Evolutionary conservation across 2,113 vertebrate genomes (phyloP).

Genomic region (Oncorhynchus clarkii): DNA sequence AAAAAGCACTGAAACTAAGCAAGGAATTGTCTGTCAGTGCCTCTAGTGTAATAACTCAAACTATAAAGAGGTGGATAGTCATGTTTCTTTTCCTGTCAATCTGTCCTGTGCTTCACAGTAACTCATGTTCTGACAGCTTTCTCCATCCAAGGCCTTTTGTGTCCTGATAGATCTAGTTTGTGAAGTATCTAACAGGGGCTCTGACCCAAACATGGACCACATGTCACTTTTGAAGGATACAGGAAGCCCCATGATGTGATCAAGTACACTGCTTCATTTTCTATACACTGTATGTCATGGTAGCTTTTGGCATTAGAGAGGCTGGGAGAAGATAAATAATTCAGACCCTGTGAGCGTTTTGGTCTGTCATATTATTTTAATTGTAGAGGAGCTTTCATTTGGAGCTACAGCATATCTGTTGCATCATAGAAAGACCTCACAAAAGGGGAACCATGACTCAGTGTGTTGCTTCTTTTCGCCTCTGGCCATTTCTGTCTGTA

Average conservation of each 20-base stretch:
- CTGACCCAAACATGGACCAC: constrained; percentile 6
- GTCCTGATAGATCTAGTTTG: constrained; percentile 24
- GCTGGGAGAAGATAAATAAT: constrained; percentile 28
- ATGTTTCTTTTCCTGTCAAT: constrained; percentile 24
- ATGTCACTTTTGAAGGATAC: constrained; percentile 14
- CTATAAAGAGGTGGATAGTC: constrained; percentile 10
- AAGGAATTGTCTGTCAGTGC: constrained; percentile 3
- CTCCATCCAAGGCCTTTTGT: constrained; percentile 29
- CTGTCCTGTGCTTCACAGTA: constrained; percentile 31
- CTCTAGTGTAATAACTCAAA: constrained; percentile 3
- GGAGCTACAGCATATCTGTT: constrained; percentile 36
- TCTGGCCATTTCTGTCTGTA: constrained; percentile 63
- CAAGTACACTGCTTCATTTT: not conserved
- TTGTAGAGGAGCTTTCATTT: constrained; percentile 49
- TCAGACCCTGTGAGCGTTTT: constrained; percentile 13
- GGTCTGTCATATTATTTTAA: constrained; percentile 37
- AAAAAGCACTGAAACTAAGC: not conserved
- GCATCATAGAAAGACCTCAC: constrained; percentile 54
- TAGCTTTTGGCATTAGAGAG: constrained; percentile 6
- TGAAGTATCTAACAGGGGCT: constrained; percentile 13
- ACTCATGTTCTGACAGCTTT: constrained; percentile 34
- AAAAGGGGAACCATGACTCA: constrained; percentile 58
- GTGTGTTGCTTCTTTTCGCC: constrained; percentile 56
- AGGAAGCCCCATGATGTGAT: constrained; percentile 2
- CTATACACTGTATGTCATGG: constrained; percentile 4